Conservation (phyloP, 2,797 vertebrate genomes). For the Selene dorsalis region DNA sequence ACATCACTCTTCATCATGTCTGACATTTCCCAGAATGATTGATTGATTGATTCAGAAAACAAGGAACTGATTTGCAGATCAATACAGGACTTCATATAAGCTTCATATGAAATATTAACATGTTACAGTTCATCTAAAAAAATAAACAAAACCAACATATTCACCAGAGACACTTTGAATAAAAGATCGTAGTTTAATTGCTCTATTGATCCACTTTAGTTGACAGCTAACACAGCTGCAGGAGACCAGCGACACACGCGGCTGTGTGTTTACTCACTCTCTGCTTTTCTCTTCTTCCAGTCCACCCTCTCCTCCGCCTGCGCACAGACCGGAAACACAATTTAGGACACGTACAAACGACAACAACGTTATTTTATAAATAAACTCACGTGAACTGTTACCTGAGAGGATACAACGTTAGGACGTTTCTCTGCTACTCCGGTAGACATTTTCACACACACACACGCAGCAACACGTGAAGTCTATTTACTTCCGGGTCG, state of each 20-base stretch:
- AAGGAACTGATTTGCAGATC: neutral
- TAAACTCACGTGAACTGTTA: neutral
- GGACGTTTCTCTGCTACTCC: constrained; percentile 52
- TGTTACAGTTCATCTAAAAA: neutral
- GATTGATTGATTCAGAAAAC: no score
- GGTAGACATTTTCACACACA: constrained; percentile 73
- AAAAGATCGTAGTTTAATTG: neutral
- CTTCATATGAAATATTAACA: neutral
- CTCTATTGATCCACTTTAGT: neutral
- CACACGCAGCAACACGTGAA: constrained; percentile 47
- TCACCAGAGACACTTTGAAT: neutral
- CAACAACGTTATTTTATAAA: fast-evolving
- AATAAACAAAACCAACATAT: neutral
- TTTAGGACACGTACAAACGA: fast-evolving
- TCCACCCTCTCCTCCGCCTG: constrained; percentile 73
- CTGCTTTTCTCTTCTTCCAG: constrained; percentile 84
- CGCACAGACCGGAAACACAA: neutral
- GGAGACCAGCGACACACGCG: constrained; percentile 12
- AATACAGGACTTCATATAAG: neutral
- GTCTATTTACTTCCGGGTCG: constrained; percentile 67
- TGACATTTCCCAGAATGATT: no score
- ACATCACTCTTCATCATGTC: no score
- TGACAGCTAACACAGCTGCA: neutral
- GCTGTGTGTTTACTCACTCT: constrained; percentile 75
- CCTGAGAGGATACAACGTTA: constrained; percentile 56